phyloP scores from a whole-genome alignment of 2,113 vertebrate genomes.

The Shinisaurus crocodilurus region DNA sequence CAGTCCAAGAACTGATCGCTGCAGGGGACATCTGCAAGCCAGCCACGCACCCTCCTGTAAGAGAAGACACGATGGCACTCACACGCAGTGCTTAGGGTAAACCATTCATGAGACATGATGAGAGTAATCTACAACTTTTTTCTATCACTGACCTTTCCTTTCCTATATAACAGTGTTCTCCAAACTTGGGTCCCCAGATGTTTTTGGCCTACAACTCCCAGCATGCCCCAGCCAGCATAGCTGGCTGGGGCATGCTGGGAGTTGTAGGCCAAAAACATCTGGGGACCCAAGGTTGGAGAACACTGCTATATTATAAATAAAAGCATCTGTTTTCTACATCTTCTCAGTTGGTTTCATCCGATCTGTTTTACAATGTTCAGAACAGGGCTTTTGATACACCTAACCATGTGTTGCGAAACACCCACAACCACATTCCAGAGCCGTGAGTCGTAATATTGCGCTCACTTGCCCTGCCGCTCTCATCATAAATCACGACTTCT shows the following conservation, averaged over 20 bases:
- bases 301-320: too few species aligned
- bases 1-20: not conserved
- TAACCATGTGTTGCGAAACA: not conserved
- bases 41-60: not conserved
- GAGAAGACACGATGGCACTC: too few species aligned
- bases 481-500: not conserved
- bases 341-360: not conserved
- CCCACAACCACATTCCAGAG: conserved; percentile 11
- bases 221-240: too few species aligned
- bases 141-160: not conserved
- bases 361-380: not conserved
- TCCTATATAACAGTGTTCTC: too few species aligned
- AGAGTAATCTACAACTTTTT: not conserved
- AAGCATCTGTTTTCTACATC: not conserved
- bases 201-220: too few species aligned
- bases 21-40: not conserved
- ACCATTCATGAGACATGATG: not conserved
- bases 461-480: not conserved
- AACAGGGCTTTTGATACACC: not conserved
- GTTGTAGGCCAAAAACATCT: too few species aligned
- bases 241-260: too few species aligned
- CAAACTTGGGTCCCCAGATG: too few species aligned
- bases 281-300: too few species aligned
- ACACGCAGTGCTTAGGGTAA: not conserved
- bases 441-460: not conserved